Percentiles rank a stretch among this genome's conserved stretches.
These are phyloP conservation scores for Aquatica leii DNA, from an alignment of 2,888 invertebrate species.

Conservation along the genomic window DNA sequence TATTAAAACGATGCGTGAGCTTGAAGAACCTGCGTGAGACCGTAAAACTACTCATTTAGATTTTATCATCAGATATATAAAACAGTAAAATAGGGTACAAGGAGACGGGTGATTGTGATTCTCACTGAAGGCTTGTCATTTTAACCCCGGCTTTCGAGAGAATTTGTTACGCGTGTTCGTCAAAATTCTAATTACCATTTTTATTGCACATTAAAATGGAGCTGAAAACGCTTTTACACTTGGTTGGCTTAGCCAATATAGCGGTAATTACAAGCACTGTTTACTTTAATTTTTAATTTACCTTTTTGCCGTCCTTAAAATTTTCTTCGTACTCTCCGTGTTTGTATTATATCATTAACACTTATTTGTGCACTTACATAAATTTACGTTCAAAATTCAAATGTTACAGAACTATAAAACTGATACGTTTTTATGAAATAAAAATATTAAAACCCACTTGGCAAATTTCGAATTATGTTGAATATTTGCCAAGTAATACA, in stretches of 20 bases:
- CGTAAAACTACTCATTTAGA: slow-evolving; percentile 39
- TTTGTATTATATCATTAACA: too few relatives aligned
- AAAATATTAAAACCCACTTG: too few relatives aligned
- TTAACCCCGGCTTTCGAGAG: slow-evolving; percentile 16
- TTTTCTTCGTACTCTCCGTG: too few relatives aligned
- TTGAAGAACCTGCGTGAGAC: slow-evolving; percentile 33
- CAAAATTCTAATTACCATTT: slow-evolving; percentile 26
- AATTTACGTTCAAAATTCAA: not conserved
- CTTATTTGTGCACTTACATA: too few relatives aligned
- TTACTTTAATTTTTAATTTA: slow-evolving; percentile 21
- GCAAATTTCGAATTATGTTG: too few relatives aligned
- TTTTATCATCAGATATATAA: slow-evolving; percentile 35
- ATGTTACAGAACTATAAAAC: not conserved
- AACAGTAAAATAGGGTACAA: slow-evolving; percentile 29
- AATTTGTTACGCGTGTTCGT: slow-evolving; percentile 26
- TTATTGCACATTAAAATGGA: slow-evolving; percentile 26
- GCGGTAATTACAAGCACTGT: slow-evolving; percentile 18
- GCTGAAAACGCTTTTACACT: slow-evolving; percentile 21
- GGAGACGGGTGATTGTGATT: slow-evolving; percentile 32
- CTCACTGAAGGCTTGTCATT: slow-evolving; percentile 27
- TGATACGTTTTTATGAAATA: too few relatives aligned
- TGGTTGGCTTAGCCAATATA: slow-evolving; percentile 22
- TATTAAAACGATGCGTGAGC: slow-evolving; percentile 38
- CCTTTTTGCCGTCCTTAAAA: not conserved
- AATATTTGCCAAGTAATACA: too few relatives aligned